Evolutionary conservation across 2,113 vertebrate genomes (phyloP).

Genomic region (Sorex araneus): DNA sequence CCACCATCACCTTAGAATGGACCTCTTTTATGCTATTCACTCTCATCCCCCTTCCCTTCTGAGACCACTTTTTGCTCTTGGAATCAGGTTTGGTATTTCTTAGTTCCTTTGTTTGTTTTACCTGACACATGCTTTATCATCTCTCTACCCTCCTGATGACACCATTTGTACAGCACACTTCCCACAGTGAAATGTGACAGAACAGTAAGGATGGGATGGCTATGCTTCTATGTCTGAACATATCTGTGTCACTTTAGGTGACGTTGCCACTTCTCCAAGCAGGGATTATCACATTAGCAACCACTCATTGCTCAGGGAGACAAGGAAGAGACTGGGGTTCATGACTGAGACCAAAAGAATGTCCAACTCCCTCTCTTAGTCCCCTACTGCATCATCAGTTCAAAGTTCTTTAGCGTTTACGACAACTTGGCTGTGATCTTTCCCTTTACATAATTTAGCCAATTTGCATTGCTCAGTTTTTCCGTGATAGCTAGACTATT

Average conservation of each 20-base stretch:
- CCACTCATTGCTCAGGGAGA: not conserved
- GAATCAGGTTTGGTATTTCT: too few species aligned
- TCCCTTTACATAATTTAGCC: not conserved
- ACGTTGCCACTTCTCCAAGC: not conserved
- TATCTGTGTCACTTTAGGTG: not conserved
- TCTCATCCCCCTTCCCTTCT: not conserved
- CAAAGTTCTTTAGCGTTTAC: not conserved
- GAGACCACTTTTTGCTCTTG: too few species aligned
- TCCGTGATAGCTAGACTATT: conserved; percentile 59
- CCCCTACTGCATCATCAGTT: not conserved
- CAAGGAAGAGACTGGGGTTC: not conserved
- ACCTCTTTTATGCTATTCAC: not conserved
- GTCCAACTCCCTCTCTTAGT: fast-evolving
- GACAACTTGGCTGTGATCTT: not conserved
- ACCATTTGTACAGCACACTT: not conserved
- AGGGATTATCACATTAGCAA: too few species aligned
- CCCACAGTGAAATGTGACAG: too few species aligned
- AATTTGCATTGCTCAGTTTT: conserved; percentile 72
- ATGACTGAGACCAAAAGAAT: too few species aligned
- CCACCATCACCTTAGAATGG: not conserved
- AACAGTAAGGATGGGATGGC: not conserved
- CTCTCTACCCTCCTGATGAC: not conserved
- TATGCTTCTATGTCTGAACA: not conserved
- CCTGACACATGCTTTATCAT: not conserved
- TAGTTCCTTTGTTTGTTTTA: too few species aligned